phyloP scores from a whole-genome alignment of 2,888 invertebrate genomes.

The Theristus sp. region DNA sequence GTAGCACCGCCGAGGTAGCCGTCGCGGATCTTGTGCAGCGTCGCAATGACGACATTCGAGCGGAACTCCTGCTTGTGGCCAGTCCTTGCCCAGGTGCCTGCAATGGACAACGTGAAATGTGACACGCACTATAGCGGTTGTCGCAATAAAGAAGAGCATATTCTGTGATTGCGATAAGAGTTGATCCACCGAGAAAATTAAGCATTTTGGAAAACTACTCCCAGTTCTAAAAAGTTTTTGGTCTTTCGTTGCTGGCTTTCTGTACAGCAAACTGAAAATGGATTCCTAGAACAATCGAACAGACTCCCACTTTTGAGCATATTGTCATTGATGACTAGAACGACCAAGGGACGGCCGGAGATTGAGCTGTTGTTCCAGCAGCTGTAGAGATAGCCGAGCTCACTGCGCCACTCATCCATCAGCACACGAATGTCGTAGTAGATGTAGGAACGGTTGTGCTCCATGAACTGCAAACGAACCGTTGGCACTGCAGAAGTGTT shows the following conservation, averaged over 20 bases:
- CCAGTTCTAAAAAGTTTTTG: too few relatives aligned
- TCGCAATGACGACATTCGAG: conserved; percentile 56
- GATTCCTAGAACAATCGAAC: too few relatives aligned
- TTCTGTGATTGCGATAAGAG: too few relatives aligned
- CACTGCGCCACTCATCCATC: conserved; percentile 89
- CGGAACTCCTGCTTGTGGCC: background rate
- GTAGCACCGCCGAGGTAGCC: conserved; percentile 95
- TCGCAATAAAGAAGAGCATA: too few relatives aligned
- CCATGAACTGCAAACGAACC: conserved; percentile 81
- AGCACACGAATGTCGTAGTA: conserved; percentile 92
- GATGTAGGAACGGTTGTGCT: conserved; percentile 91
- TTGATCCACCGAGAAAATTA: too few relatives aligned
- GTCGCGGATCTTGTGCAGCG: conserved; percentile 90
- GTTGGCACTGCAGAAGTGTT: conserved; percentile 9
- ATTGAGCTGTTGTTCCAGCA: conserved; percentile 95
- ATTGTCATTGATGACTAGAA: conserved; percentile 59
- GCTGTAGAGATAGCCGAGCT: conserved; percentile 61
- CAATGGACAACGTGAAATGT: too few relatives aligned
- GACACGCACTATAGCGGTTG: too few relatives aligned
- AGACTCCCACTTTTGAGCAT: conserved; percentile 18
- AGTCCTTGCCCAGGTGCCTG: background rate
- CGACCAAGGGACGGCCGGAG: conserved; percentile 83
- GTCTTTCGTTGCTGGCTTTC: too few relatives aligned
- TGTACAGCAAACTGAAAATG: too few relatives aligned
- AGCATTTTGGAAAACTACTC: too few relatives aligned